Evolutionary conservation across 2,888 invertebrate species (phyloP), one percentile per base, ranked within the genome.

Genomic region (Agrochola lota): DNA sequence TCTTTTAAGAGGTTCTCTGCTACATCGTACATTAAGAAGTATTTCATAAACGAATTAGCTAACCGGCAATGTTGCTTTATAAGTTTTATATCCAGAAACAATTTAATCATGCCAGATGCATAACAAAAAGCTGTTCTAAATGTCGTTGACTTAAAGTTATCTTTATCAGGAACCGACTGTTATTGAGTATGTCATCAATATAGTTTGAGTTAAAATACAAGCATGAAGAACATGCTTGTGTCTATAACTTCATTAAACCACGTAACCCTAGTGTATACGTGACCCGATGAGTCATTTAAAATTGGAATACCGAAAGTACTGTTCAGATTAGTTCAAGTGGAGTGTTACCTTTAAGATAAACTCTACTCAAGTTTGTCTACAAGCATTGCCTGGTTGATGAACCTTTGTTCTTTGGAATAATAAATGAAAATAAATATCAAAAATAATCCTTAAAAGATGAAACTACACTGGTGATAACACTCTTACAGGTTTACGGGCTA

Each of bases 181-280:
- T 62, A 62, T 20, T 20, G 15, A 74, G 17, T 0, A 49, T 23
- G 12, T 15, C 30, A 43, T 74, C 55, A 81, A 43, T 57, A 20
- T 35, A 66, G n/a, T 26, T 12, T 4, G n/a, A 60, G 15, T 26
- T 43, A 40, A 1, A 49, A 6, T 43, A 52, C 43, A 66, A 80
- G 30, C 30, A 60, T 52, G 23, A 52, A 52, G 35, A 55, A 17
- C 35, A 46, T 55, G 46, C 17, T 64, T 35, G 20, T 15, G 64
- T 70, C 69, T 66, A 70, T 55, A 82, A 55, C 77, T 77, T 70
- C 40, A 69, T 40, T 49, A 66, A 60, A 70, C 69, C 35, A 83
- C 69, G 70, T 83, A 66, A 77, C 46, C 43, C 46, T 15, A 74
- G 60, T 60, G 60, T 62, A 74, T 70, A 66, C 70, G 40, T 70